phyloP scores from a whole-genome alignment of 2,888 invertebrate genomes.

The Agrilus biguttatus region DNA sequence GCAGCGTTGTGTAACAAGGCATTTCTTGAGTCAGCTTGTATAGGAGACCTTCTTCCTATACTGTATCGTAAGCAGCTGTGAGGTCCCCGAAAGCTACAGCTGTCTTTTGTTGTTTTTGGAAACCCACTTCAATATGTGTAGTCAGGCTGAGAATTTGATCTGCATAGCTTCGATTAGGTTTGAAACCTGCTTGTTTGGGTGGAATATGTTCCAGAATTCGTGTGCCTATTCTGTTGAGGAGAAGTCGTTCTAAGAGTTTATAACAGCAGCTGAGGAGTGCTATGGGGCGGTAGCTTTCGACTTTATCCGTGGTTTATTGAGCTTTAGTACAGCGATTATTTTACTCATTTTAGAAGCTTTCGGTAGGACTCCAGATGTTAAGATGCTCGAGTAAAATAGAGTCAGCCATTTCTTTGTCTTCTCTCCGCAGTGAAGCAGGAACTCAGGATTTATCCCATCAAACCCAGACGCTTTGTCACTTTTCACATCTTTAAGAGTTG shows the following conservation, averaged over 20 bases:
- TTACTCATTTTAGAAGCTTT: too few relatives aligned
- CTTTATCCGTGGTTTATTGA: slow-evolving; percentile 2
- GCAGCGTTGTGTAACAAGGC: slow-evolving; percentile 2
- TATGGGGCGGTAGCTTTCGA: slow-evolving; percentile 1
- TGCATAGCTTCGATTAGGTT: slow-evolving; percentile 7
- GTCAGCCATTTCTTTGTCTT: not conserved
- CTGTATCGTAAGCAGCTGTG: slow-evolving; percentile 8
- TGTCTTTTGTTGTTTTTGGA: slow-evolving; percentile 9
- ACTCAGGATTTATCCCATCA: not conserved
- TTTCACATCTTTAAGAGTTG: too few relatives aligned
- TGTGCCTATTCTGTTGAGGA: slow-evolving; percentile 9
- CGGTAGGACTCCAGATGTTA: slow-evolving; percentile 1
- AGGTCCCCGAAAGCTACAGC: slow-evolving; percentile 7
- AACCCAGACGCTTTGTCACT: slow-evolving; percentile 1
- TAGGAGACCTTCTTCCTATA: slow-evolving; percentile 8
- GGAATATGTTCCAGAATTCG: too few relatives aligned
- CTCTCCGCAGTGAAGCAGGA: not conserved
- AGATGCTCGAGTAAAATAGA: not conserved
- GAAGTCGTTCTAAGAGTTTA: slow-evolving; percentile 5
- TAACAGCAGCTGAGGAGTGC: too few relatives aligned
- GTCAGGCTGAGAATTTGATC: slow-evolving; percentile 11
- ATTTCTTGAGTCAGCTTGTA: slow-evolving; percentile 5
- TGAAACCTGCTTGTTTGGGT: slow-evolving; percentile 13
- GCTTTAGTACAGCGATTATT: slow-evolving; percentile 7
- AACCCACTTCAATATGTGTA: slow-evolving; percentile 10